These are phyloP conservation scores for Cyanoramphus novaezelandiae DNA, from an alignment of 2,113 vertebrate species.

Conservation along the genomic window DNA sequence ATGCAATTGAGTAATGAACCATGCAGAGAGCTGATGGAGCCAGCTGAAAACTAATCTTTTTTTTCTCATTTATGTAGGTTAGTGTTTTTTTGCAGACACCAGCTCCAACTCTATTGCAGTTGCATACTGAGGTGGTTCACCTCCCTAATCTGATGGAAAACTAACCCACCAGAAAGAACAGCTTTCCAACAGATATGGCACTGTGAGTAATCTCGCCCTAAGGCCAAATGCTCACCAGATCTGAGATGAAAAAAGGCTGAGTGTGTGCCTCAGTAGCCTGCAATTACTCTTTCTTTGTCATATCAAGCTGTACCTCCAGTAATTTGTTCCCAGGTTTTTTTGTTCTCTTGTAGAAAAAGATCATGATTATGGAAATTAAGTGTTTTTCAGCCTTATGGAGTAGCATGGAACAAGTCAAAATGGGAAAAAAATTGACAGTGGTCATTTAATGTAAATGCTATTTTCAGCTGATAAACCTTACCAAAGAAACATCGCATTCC, in stretches of 20 bases:
- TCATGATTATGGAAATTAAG: not conserved
- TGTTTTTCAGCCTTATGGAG: not conserved
- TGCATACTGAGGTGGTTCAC: not conserved
- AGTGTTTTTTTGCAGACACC: not conserved
- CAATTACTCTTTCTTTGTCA: not conserved
- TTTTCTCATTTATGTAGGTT: not conserved
- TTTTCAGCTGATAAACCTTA: not conserved
- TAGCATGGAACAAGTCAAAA: not conserved
- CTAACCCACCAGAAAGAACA: not conserved
- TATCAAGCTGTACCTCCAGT: not conserved
- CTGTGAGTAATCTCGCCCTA: not conserved
- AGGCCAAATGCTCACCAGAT: not conserved
- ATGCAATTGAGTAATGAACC: not conserved
- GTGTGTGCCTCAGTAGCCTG: not conserved
- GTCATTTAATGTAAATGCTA: not conserved
- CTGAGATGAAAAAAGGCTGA: not conserved
- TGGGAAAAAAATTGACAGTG: not conserved
- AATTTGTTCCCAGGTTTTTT: not conserved
- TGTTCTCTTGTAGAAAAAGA: not conserved
- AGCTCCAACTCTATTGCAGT: not conserved
- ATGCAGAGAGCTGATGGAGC: not conserved
- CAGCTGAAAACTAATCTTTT: not conserved
- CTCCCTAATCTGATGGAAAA: not conserved
- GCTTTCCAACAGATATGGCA: not conserved
- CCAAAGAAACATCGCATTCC: not conserved